phyloP scores from a whole-genome alignment of 1,140 invertebrate genomes.

The Cherax destructor region DNA sequence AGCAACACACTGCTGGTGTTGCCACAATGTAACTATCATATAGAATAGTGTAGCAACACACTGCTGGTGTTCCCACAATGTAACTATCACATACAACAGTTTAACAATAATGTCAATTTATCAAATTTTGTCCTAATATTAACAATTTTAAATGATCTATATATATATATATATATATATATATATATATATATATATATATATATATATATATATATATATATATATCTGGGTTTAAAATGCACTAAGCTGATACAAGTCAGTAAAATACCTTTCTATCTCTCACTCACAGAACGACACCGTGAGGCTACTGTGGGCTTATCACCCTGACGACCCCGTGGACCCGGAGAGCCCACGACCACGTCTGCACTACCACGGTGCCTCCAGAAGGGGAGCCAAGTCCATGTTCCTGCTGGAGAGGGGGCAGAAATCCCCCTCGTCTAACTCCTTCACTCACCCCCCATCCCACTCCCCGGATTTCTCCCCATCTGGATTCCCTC shows the following conservation, averaged over 20 bases:
- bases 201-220: no score
- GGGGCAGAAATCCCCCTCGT: constrained; percentile 20
- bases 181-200: background rate
- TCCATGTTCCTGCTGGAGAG: constrained; percentile 68
- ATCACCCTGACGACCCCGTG: constrained; percentile 72
- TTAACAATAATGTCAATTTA: no score
- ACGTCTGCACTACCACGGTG: constrained; percentile 70
- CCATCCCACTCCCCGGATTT: background rate
- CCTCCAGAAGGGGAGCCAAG: constrained; percentile 62
- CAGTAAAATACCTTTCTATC: background rate
- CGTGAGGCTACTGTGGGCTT: constrained; percentile 73
- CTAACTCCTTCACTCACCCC: background rate
- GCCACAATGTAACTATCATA: no score
- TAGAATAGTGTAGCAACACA: no score
- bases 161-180: background rate
- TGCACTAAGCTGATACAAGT: no score
- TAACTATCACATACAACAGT: no score
- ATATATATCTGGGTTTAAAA: no score
- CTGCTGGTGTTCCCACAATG: no score
- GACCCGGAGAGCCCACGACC: constrained; percentile 70
- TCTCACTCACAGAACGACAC: constrained; percentile 72
- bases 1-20: no score
- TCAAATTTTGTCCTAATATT: background rate
- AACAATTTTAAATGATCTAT: no score
- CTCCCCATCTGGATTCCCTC: constrained; percentile 11